Evolutionary conservation across 2,888 invertebrate genomes (phyloP).

Genomic region (Sarcophaga carnaria): DNA sequence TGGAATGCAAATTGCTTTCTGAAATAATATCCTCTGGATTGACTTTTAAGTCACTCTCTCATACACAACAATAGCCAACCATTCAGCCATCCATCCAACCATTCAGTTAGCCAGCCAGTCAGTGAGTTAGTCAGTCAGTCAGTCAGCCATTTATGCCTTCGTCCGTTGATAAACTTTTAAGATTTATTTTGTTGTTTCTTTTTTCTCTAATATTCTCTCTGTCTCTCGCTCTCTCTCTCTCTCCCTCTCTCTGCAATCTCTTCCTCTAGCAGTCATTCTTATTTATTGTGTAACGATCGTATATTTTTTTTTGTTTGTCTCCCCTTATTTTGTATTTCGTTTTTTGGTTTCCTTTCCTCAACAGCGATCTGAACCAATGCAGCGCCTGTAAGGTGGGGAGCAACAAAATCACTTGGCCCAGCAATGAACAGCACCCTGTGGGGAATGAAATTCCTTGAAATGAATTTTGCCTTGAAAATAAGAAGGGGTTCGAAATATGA

Average conservation of each 20-base stretch:
- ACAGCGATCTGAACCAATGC: conserved; percentile 16
- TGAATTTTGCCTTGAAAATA: conserved; percentile 26
- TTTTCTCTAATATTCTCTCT: neutral
- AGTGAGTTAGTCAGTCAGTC: neutral
- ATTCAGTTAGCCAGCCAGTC: neutral
- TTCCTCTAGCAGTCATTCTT: neutral
- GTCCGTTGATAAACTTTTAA: neutral
- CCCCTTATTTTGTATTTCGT: conserved; percentile 34
- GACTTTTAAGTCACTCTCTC: conserved; percentile 44
- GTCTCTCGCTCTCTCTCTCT: neutral
- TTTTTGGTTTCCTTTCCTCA: conserved; percentile 5
- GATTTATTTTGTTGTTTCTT: neutral
- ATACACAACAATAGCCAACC: conserved; percentile 7
- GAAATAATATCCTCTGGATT: conserved; percentile 65
- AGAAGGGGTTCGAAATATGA: conserved; percentile 20
- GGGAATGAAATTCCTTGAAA: conserved; percentile 62
- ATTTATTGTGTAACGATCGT: conserved; percentile 46
- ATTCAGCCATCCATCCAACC: neutral
- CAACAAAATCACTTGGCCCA: neutral
- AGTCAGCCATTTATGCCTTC: neutral
- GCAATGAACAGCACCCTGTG: conserved; percentile 62
- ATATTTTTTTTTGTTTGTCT: conserved; percentile 12
- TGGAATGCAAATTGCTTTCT: conserved; percentile 78
- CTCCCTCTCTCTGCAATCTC: neutral
- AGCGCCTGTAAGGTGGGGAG: conserved; percentile 17